Base-by-base conservation (phyloP, 2,888 invertebrate genomes). In the Uropetala carovei region DNA sequence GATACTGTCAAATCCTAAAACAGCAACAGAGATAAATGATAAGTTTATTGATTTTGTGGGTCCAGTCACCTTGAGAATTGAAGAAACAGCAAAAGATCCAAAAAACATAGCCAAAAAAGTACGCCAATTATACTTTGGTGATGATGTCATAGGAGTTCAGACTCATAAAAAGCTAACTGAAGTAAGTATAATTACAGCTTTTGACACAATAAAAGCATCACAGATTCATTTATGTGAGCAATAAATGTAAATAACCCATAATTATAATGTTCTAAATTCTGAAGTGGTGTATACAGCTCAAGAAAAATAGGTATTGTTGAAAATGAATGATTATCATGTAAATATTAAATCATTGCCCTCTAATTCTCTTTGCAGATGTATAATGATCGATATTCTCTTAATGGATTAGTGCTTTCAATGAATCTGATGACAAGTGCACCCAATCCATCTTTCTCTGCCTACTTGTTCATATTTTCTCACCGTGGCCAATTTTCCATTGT, bases 11-110 rank as follows among this genome's bases (percentile, higher is more conserved):
- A 56, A 89, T 59, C 22, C 64, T 18, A 89, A 30, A 18, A 89
- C 8, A 43, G 64, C 89, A n/a, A 89, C 96, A 27, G 95, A 96
- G 60, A 95, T 97, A 94, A 96, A 97, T 94, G 94, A 95, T 0
- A 95, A 97, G 83, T 97, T 97, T 18, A 56, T 43, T 95, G 95
- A 96, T 5, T 94, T 95, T 68, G 93, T 96, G 22, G 97, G 97
- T 0, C 97, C 97, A 0, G 96, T 97, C 56, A 95, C 96, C 7
- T 97, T 97, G 94, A 93, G 96, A 1, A 96, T 96, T 93, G 96
- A 97, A 93, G 96, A 96, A 10, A 95, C 95, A 8, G 95, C 95
- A 18, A 94, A 96, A 0, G 95, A 96, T 92, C 95, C 96, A 0
- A 94, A 94, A 27, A 94, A 95, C 5, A 96, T 96, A 0, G 96